Conservation (phyloP, 1,140 invertebrate genomes). For the Chrysopa pallens region DNA sequence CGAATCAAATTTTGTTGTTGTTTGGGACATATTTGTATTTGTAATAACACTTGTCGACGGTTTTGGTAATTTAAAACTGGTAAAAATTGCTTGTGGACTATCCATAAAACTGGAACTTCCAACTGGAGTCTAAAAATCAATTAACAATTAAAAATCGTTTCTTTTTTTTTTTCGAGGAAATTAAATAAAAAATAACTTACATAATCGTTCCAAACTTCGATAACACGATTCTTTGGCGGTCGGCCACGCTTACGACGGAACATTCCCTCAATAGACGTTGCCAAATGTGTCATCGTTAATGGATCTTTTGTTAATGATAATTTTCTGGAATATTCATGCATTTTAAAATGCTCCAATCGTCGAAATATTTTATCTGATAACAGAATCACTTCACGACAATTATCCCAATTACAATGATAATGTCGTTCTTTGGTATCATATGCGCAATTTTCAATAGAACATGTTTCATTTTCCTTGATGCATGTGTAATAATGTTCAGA, state of each 20-base stretch:
- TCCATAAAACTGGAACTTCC: constrained; percentile 31
- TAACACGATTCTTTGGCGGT: constrained; percentile 80
- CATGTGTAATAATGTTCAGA: constrained; percentile 61
- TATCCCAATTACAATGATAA: constrained; percentile 77
- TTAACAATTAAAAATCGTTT: constrained; percentile 1
- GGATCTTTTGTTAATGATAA: constrained; percentile 31
- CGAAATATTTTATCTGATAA: constrained; percentile 69
- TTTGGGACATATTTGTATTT: constrained; percentile 10
- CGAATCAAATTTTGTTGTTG: constrained; percentile 23
- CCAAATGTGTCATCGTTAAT: constrained; percentile 40
- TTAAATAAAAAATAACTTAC: constrained; percentile 32
- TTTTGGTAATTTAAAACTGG: constrained; percentile 81
- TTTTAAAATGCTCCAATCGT: constrained; percentile 76
- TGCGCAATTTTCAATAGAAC: constrained; percentile 46
- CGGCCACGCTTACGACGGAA: constrained; percentile 78
- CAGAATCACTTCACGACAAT: constrained; percentile 68
- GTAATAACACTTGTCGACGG: constrained; percentile 25
- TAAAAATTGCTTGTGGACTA: constrained; percentile 79
- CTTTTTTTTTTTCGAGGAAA: not conserved
- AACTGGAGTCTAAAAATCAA: constrained; percentile 9
- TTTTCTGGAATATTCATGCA: constrained; percentile 48
- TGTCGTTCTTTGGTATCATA: constrained; percentile 65
- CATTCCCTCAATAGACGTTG: constrained; percentile 67
- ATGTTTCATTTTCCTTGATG: constrained; percentile 37
- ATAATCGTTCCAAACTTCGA: constrained; percentile 74